Conservation (phyloP, 2,797 vertebrate genomes). For the Cephalopachus bancanus region DNA sequence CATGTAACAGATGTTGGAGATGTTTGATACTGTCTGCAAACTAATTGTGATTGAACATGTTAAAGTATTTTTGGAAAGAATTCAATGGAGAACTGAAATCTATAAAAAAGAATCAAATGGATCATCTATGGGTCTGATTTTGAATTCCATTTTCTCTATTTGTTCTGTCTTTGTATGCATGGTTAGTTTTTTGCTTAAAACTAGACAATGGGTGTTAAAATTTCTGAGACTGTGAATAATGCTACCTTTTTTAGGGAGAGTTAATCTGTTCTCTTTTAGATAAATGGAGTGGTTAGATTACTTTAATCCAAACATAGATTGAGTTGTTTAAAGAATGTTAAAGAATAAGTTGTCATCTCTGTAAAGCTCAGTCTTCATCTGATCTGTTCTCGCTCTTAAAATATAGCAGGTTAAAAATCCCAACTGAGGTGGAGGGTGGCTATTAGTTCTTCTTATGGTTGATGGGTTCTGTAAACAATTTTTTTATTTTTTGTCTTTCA, state of each 20-base stretch:
- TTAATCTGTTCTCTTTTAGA: background rate
- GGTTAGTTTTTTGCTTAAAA: background rate
- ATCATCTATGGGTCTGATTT: background rate
- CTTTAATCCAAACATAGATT: background rate
- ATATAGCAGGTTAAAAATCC: too few relatives aligned
- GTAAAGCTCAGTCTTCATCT: background rate
- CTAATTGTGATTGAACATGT: too few relatives aligned
- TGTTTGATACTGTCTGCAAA: too few relatives aligned
- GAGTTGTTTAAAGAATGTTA: background rate
- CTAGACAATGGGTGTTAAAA: too few relatives aligned
- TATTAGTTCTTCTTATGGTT: background rate
- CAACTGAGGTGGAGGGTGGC: background rate
- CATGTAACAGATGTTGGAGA: too few relatives aligned
- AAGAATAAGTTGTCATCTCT: background rate
- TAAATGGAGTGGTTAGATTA: too few relatives aligned
- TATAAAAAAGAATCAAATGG: too few relatives aligned
- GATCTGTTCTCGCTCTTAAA: too few relatives aligned
- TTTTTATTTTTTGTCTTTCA: background rate
- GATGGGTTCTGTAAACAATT: background rate
- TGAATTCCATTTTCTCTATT: background rate
- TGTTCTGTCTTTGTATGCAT: accelerated
- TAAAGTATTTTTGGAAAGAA: too few relatives aligned
- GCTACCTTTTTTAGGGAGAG: background rate
- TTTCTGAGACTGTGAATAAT: background rate
- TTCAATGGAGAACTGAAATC: too few relatives aligned